Evolutionary conservation across 2,797 vertebrate genomes (phyloP).

Genomic region (Delichon dasypus): DNA sequence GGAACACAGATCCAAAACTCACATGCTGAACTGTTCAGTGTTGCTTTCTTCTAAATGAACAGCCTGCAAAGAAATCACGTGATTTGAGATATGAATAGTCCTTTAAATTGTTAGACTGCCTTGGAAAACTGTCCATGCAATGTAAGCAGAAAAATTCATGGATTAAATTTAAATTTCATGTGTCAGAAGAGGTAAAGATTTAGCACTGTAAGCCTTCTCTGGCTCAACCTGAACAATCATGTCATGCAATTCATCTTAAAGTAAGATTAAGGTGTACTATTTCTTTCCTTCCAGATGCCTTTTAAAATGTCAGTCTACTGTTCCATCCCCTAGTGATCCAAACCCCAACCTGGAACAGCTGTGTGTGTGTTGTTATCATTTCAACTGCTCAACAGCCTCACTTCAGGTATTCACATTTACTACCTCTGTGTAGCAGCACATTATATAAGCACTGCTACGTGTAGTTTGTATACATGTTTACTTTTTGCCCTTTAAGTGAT

Average conservation of each 20-base stretch:
- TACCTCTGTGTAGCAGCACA: neutral
- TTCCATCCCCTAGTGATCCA: neutral
- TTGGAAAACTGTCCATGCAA: neutral
- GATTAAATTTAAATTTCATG: neutral
- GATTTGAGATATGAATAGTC: neutral
- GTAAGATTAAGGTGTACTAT: neutral
- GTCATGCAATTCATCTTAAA: neutral
- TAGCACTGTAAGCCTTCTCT: neutral
- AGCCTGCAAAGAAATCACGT: constrained; percentile 79
- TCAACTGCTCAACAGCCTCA: neutral
- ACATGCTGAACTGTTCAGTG: constrained; percentile 73
- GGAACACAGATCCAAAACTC: constrained; percentile 35
- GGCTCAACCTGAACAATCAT: neutral
- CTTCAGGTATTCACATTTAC: neutral
- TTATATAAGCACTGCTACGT: neutral
- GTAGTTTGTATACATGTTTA: neutral
- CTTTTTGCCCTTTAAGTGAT: neutral
- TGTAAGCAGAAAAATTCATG: neutral
- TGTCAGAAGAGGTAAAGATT: neutral
- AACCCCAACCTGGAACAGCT: neutral
- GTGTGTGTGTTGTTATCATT: neutral
- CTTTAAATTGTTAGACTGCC: neutral
- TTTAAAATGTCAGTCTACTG: neutral
- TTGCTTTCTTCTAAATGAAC: constrained; percentile 90
- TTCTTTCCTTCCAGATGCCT: neutral